A percentile compares a stretch with the other conserved stretches of the same genome.
Conservation (phyloP, 53 echinoderm and acorn worm species). For the Echinometra lucunter region DNA sequence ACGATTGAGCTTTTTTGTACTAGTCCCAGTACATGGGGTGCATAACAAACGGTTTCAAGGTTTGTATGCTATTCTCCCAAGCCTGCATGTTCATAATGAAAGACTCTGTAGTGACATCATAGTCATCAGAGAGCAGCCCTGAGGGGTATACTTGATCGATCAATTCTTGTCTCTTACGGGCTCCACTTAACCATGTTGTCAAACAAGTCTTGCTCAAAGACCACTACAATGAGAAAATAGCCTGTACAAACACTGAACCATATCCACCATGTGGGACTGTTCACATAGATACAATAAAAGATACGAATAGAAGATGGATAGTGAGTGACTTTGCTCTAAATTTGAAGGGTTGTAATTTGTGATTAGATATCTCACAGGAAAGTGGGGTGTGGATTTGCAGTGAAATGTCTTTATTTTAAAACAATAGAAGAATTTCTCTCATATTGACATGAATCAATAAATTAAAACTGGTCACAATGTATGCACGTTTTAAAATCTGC, state of each 20-base stretch:
- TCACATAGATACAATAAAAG: neutral
- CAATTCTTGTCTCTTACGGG: neutral
- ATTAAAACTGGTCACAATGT: too few species aligned
- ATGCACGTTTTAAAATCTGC: too few species aligned
- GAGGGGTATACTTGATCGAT: neutral
- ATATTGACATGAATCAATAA: too few species aligned
- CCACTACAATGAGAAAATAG: neutral
- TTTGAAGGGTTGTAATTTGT: too few species aligned
- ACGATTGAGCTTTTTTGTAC: neutral
- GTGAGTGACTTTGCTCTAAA: neutral
- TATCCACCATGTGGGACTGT: neutral
- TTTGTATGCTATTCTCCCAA: neutral
- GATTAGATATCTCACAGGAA: too few species aligned
- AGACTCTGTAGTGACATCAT: neutral
- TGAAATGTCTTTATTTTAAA: too few species aligned
- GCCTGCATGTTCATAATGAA: neutral
- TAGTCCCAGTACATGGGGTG: neutral
- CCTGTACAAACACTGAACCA: slow-evolving; percentile 10
- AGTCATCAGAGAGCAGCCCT: neutral
- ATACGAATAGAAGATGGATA: neutral
- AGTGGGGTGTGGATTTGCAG: too few species aligned
- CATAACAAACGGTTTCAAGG: neutral
- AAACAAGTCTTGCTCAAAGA: slow-evolving; percentile 20
- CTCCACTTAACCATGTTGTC: slow-evolving; percentile 41
- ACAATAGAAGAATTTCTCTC: too few species aligned